Base-by-base conservation (phyloP, 2,113 vertebrate genomes). In the Cryptotis parvus region DNA sequence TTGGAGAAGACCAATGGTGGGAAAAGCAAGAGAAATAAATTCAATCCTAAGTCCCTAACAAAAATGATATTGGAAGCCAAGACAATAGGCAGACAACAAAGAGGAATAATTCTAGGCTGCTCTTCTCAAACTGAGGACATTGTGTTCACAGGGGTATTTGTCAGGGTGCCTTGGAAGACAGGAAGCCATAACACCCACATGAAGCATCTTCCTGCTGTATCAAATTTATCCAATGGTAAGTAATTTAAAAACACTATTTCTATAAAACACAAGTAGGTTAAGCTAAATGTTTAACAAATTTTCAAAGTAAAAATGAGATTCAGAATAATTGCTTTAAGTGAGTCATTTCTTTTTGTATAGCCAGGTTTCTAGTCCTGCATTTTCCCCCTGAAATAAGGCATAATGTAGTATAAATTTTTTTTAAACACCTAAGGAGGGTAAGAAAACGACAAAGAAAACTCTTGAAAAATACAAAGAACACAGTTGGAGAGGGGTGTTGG, bases 121-220 rank as follows among this genome's bases (percentile, higher is more conserved):
- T 3, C 6, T 8, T 90, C 76, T 92, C 43, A 95, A 90, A 83
- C 61, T 49, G 16, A 4, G 74, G 15, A 82, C 15, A 22, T 85
- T 93, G 65, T 95, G 27, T 90, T 93, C 66, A 76, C 80, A 91
- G 92, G 72, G 0, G 22, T 94, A 55, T 92, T 74, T 73, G 4
- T 93, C 52, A 76, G 76, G 61, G n/a, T 76, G 35, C 72, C 72
- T 73, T 4, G 29, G 61, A 93, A 35, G 26, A 79, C 41, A 80
- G 16, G 63, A 86, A 83, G 39, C 18, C 26, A 20, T 15, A 80
- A 75, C n/a, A 85, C 9, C 73, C 68, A 37, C 18, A 76, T 80
- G 86, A 76, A 88, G 12, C 24, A 27, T 49, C 61, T 68, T 82
- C n/a, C 61, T 83, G 10, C 35, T 24, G 7, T 39, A 69, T 80